Conservation (phyloP, 1,140 invertebrate species). For the Brachionus plicatilis region DNA sequence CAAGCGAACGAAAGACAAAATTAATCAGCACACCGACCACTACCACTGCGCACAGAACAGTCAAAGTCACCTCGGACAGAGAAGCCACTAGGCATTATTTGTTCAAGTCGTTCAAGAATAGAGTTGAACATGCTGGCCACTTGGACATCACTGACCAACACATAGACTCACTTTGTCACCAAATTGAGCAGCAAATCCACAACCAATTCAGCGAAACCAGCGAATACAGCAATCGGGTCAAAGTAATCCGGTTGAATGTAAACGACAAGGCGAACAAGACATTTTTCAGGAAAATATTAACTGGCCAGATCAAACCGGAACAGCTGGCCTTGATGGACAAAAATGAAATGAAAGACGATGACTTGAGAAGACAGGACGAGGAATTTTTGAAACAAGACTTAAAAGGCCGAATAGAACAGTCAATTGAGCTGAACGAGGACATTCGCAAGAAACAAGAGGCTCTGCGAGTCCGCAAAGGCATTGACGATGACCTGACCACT, state of each 20-base stretch:
- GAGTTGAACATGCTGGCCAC: not conserved
- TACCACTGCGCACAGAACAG: not conserved
- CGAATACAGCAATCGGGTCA: not conserved
- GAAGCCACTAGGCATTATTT: not conserved
- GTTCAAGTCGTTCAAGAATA: not conserved
- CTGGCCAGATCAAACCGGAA: not conserved
- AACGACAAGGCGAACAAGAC: not conserved
- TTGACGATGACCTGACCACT: not conserved
- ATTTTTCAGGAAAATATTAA: conserved; percentile 6
- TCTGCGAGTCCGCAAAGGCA: not conserved
- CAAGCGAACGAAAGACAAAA: not conserved
- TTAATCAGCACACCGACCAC: not conserved
- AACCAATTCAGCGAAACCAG: not conserved
- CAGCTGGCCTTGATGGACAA: not conserved
- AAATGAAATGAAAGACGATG: conserved; percentile 22
- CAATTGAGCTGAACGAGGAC: not conserved
- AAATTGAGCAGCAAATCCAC: not conserved
- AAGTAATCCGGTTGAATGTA: not conserved
- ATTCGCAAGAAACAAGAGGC: not conserved
- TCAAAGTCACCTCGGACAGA: not conserved
- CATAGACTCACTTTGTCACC: not conserved
- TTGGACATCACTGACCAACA: not conserved
- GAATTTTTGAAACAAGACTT: not conserved
- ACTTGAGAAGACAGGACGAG: not conserved
- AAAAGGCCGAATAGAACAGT: not conserved